Base-by-base conservation (phyloP, 2,797 vertebrate genomes). In the Lophius americanus region DNA sequence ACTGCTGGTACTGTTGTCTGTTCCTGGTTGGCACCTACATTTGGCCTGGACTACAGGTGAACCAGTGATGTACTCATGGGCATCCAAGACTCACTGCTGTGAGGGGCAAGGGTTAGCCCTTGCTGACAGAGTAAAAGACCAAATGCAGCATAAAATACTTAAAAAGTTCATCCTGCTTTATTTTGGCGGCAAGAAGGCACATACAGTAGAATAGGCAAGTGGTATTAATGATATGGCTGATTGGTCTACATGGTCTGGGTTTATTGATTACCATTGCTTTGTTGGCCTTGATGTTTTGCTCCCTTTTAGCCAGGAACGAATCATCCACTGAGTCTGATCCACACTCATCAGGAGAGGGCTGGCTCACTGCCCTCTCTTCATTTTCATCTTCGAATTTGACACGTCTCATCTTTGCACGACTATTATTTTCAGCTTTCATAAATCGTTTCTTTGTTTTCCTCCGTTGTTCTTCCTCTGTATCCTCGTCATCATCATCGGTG, bases 261-360 rank as follows among this genome's bases (percentile, higher is more conserved):
- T 60, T 39, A 4, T 11, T 14, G 33, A 9, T 82, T 71, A 95
- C 94, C 94, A 95, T 94, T 5, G 92, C 93, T 89, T 94, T 94
- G 85, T 95, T 95, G 41, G 91, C 92, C 70, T 86, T 90, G 72
- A 95, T 93, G 83, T 93, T 95, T 78, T 87, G 75, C 33, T 88
- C 91, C 75, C 94, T 90, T 70, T 90, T 93, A 43, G 69, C 76
- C 60, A 95, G 64, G 65, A 95, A 94, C 12, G 78, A 67, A 46
- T 91, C 85, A 0, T 83, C 76, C 8, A 68, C 82, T 3, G 83
- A 78, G 48, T 89, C 90, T 0, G 81, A 88, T 43, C 55, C 56
- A 6, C 0, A 32, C 4, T 81, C 64, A 37, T 68, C 36, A 23
- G 43, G 8, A 1, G 56, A 48, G 52, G 56, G 9, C 6, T 0